A percentile compares a stretch with the other conserved stretches of the same genome.
Conservation (phyloP, 1,140 invertebrate genomes). For the Drosophila athabasca region DNA sequence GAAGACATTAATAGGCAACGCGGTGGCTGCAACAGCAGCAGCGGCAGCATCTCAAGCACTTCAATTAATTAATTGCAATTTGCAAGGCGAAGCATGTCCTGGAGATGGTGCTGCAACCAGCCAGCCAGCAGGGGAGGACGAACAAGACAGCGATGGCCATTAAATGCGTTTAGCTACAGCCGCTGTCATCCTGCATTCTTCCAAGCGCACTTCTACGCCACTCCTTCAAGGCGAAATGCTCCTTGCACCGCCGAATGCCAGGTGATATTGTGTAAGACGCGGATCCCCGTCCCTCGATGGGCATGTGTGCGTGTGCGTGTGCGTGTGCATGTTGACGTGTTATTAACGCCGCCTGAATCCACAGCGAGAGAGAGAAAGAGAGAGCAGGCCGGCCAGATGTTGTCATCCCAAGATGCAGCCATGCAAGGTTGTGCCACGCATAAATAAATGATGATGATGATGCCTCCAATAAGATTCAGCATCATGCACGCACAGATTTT, state of each 20-base stretch:
- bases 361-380: not conserved
- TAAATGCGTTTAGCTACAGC: slow-evolving; percentile 55
- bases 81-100: slow-evolving; percentile 65
- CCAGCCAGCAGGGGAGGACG: slow-evolving; percentile 44
- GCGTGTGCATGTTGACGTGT: slow-evolving; percentile 51
- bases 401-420: slow-evolving; percentile 54
- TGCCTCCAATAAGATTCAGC: slow-evolving; percentile 63
- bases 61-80: slow-evolving; percentile 83
- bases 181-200: slow-evolving; percentile 18
- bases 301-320: not conserved
- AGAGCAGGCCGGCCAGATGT: slow-evolving; percentile 44
- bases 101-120: slow-evolving; percentile 39
- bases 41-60: slow-evolving; percentile 61
- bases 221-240: not conserved
- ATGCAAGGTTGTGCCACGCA: slow-evolving; percentile 53
- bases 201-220: not conserved
- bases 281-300: not conserved
- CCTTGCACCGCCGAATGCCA: not conserved
- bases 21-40: slow-evolving; percentile 18
- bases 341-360: slow-evolving; percentile 67
- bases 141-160: slow-evolving; percentile 39
- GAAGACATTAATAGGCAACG: slow-evolving; percentile 57
- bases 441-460: slow-evolving; percentile 71
- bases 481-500: slow-evolving; percentile 50
- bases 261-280: slow-evolving; percentile 59